Evolutionary conservation across 2,797 vertebrate species (phyloP).

Genomic region (Lindbergichthys nudifrons): DNA sequence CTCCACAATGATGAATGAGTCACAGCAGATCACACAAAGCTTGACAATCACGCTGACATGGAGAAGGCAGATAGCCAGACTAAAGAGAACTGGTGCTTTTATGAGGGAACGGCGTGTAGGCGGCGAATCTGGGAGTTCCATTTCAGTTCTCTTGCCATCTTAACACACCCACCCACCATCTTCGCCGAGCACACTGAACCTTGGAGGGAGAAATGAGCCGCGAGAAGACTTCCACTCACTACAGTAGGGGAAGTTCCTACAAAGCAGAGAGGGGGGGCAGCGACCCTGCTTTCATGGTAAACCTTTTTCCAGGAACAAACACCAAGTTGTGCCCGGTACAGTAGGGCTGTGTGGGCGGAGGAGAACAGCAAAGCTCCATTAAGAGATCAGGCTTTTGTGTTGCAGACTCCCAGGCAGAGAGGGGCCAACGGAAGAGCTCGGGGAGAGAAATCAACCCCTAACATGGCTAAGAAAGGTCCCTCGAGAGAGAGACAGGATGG

Average conservation of each 20-base stretch:
- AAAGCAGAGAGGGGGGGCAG: slow-evolving; percentile 51
- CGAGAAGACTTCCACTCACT: slow-evolving; percentile 71
- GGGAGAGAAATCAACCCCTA: slow-evolving; percentile 38
- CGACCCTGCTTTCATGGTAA: slow-evolving; percentile 67
- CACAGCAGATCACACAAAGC: slow-evolving; percentile 75
- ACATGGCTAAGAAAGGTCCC: slow-evolving; percentile 15
- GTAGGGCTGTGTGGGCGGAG: slow-evolving; percentile 48
- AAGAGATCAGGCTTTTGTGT: slow-evolving; percentile 67
- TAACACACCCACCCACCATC: slow-evolving; percentile 76
- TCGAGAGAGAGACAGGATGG: slow-evolving; percentile 17
- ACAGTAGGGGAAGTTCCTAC: slow-evolving; percentile 73
- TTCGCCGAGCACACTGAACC: slow-evolving; percentile 65
- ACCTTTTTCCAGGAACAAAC: slow-evolving; percentile 56
- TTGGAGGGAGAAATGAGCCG: slow-evolving; percentile 63
- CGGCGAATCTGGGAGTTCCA: slow-evolving; percentile 80
- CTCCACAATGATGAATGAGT: slow-evolving; percentile 76
- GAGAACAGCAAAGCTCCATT: slow-evolving; percentile 62
- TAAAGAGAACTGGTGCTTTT: slow-evolving; percentile 72
- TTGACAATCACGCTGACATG: slow-evolving; percentile 74
- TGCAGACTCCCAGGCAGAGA: slow-evolving; percentile 50
- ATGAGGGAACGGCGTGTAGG: slow-evolving; percentile 75
- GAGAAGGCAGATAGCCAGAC: slow-evolving; percentile 79
- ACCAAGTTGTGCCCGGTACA: slow-evolving; percentile 44
- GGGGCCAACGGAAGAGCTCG: slow-evolving; percentile 20
- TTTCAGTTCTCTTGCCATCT: slow-evolving; percentile 79